These are phyloP conservation scores for Parthenolecanium corni DNA, from an alignment of 2,888 invertebrate species.

Conservation along the genomic window DNA sequence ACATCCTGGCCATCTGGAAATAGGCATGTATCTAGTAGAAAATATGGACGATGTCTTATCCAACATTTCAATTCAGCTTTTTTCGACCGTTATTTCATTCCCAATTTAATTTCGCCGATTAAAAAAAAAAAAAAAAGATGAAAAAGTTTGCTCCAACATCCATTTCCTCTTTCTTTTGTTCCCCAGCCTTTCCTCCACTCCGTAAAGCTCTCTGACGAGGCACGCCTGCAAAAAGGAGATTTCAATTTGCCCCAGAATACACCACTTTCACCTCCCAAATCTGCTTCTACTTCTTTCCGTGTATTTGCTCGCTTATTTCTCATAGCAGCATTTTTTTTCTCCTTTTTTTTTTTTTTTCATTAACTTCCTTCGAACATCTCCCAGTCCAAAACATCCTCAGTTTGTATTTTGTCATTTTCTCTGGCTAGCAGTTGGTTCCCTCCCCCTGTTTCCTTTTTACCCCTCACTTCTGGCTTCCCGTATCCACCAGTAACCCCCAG, in stretches of 20 bases:
- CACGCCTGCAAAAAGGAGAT: constrained; percentile 6
- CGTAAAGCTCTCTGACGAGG: not conserved
- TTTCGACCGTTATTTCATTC: no score
- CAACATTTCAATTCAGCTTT: no score
- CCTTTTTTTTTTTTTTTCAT: constrained; percentile 2
- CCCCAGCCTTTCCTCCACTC: not conserved
- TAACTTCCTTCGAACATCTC: not conserved
- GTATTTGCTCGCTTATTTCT: not conserved
- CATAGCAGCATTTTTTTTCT: not conserved
- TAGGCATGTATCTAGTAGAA: no score
- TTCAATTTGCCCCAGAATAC: constrained; percentile 2
- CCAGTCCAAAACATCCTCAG: no score
- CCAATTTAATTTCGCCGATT: no score
- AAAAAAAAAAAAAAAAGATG: no score
- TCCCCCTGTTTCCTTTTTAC: not conserved
- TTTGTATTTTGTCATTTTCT: no score
- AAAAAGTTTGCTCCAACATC: not conserved
- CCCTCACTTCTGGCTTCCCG: not conserved
- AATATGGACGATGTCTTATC: no score
- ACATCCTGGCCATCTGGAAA: no score
- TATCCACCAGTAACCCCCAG: no score
- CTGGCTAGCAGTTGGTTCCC: not conserved
- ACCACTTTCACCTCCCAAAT: not conserved
- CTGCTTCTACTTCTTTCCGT: not conserved
- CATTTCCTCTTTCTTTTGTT: not conserved